Conservation (phyloP, 2,113 vertebrate genomes). For the Bathybates hornii region DNA sequence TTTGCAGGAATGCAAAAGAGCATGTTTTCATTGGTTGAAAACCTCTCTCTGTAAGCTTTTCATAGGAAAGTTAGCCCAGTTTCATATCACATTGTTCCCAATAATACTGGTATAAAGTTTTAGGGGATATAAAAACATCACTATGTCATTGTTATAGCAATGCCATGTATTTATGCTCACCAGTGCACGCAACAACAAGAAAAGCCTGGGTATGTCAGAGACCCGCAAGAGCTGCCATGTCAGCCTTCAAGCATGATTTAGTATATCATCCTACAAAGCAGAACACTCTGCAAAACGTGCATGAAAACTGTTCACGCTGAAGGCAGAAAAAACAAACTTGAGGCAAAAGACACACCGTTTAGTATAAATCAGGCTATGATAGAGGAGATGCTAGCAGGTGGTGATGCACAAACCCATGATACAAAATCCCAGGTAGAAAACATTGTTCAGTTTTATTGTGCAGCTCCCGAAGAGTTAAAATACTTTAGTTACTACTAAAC, state of each 20-base stretch:
- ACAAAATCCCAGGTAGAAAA: not conserved
- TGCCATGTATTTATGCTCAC: not conserved
- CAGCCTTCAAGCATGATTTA: not conserved
- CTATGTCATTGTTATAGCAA: not conserved
- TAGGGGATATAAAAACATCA: not conserved
- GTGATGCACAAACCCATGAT: not conserved
- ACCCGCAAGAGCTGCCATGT: not conserved
- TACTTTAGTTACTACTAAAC: not conserved
- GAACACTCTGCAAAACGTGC: not conserved
- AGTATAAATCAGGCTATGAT: not conserved
- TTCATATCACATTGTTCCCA: not conserved
- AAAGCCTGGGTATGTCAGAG: not conserved
- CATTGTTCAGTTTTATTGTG: not conserved
- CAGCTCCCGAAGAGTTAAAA: not conserved
- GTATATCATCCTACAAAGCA: not conserved
- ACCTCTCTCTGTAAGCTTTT: not conserved
- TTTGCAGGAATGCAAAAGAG: not conserved
- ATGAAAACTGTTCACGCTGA: not conserved
- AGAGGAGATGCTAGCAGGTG: not conserved
- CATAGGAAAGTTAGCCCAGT: not conserved
- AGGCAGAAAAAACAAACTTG: not conserved
- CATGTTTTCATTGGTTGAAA: not conserved
- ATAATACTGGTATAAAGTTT: not conserved
- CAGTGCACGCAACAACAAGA: not conserved
- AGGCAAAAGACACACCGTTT: not conserved